phyloP scores from a whole-genome alignment of 2,113 vertebrate genomes.

The Ammodytes dubius region DNA sequence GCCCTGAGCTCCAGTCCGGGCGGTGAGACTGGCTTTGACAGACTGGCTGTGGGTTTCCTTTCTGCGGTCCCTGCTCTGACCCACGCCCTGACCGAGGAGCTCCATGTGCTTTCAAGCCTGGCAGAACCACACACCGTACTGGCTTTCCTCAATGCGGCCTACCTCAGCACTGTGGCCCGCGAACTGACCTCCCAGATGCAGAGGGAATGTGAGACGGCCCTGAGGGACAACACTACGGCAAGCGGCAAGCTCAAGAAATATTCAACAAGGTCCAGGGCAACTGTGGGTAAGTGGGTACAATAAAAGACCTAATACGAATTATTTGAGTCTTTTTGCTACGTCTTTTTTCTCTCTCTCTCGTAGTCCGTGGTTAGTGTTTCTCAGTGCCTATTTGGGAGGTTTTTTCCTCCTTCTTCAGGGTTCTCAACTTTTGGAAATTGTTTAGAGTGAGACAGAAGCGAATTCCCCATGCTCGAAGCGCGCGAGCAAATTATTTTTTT shows the following conservation, averaged over 20 bases:
- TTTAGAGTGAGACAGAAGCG: no score
- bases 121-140: constrained; percentile 84
- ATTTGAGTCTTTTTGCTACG: constrained; percentile 10
- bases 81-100: constrained; percentile 89
- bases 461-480: no score
- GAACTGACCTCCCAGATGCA: constrained; percentile 89
- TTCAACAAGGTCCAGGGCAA: constrained; percentile 85
- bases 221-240: constrained; percentile 87
- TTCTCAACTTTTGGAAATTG: no score
- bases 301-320: neutral
- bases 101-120: constrained; percentile 85
- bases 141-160: constrained; percentile 91
- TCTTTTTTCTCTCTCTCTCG: neutral
- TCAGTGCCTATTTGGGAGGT: neutral
- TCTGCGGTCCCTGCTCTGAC: constrained; percentile 83
- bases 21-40: constrained; percentile 88
- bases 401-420: neutral
- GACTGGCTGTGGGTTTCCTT: constrained; percentile 82
- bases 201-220: constrained; percentile 88
- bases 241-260: constrained; percentile 86
- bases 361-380: neutral
- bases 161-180: constrained; percentile 87
- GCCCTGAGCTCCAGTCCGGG: constrained; percentile 79
- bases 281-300: constrained; percentile 77
- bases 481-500: no score